Percentiles rank a stretch among this genome's conserved stretches.
Conservation (phyloP, 2,888 invertebrate species). For the Hydrotaea diabolus region DNA sequence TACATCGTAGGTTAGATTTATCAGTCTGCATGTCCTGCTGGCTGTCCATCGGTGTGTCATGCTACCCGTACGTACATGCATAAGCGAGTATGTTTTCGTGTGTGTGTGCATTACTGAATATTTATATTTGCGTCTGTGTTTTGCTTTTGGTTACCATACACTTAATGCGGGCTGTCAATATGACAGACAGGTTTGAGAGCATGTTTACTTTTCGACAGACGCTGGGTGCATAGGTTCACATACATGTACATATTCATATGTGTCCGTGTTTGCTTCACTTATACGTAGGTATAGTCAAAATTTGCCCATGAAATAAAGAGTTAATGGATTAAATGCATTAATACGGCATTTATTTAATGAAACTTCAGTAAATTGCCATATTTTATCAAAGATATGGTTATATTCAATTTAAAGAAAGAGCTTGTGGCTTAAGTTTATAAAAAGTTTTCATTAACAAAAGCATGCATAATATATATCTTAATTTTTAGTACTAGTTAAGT, state of each 20-base stretch:
- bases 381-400: too few relatives aligned
- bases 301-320: not conserved
- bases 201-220: constrained; percentile 17
- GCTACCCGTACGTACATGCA: not conserved
- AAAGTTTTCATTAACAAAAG: too few relatives aligned
- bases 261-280: not conserved
- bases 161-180: constrained; percentile 66
- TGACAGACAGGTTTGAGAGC: constrained; percentile 46
- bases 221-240: not conserved
- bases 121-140: constrained; percentile 62
- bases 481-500: too few relatives aligned
- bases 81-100: too few relatives aligned
- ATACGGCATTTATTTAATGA: too few relatives aligned
- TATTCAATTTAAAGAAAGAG: too few relatives aligned
- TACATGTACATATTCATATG: not conserved
- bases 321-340: too few relatives aligned
- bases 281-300: not conserved
- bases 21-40: not conserved
- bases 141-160: constrained; percentile 51
- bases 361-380: too few relatives aligned
- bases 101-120: constrained; percentile 38
- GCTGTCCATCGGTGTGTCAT: not conserved
- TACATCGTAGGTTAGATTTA: not conserved
- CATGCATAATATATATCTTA: too few relatives aligned
- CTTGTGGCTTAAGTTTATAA: too few relatives aligned